Base-by-base conservation (phyloP, 2,888 invertebrate species). In the Dryomyza anilis region DNA sequence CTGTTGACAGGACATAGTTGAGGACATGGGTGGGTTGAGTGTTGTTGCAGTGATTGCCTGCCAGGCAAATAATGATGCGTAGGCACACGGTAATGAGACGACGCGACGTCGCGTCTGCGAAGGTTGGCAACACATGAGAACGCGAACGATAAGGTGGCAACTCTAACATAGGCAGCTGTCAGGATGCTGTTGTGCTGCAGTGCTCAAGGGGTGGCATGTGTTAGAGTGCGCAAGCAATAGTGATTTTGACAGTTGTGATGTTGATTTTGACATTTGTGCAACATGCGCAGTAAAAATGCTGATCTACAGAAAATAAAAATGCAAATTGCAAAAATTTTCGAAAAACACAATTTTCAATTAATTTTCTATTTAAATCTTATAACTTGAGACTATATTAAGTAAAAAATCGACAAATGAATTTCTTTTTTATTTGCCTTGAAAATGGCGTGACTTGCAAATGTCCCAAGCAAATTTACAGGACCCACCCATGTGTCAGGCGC, bases 11-110 rank as follows among this genome's bases (percentile, higher is more conserved):
- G 52, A 48, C 6, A 4, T 7, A 52, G 45, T 1, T 16, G 30
- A 30, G 14, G 29, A 52, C 10, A 30, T 4, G 25, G 39, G 8
- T 8, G 43, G n/a, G 14, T 36, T 1, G 43, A 36, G 30, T 23
- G 33, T 8, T 4, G 21, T 30, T 14, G 29, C 14, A 46, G 36
- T 33, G 33, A 19, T 21, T 48, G 30, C 23, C 55, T 56, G 36
- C 36, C 30, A 27, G 30, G 36, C 48, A 43, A 46, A 43, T 21
- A 61, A 30, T 19, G 36, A 61, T 52, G 39, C 39, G 52, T 52
- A 52, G 50, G 36, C 52, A 30, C 16, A 7, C 48, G 23, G n/a
- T n/a, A 43, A n/a, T n/a, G n/a, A n/a, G n/a, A n/a, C n/a, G n/a
- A n/a, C n/a, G n/a, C n/a, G n/a, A n/a, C n/a, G n/a, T n/a, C n/a